Evolutionary conservation across 2,113 vertebrate species (phyloP).

Genomic region (Orthonyx spaldingii): DNA sequence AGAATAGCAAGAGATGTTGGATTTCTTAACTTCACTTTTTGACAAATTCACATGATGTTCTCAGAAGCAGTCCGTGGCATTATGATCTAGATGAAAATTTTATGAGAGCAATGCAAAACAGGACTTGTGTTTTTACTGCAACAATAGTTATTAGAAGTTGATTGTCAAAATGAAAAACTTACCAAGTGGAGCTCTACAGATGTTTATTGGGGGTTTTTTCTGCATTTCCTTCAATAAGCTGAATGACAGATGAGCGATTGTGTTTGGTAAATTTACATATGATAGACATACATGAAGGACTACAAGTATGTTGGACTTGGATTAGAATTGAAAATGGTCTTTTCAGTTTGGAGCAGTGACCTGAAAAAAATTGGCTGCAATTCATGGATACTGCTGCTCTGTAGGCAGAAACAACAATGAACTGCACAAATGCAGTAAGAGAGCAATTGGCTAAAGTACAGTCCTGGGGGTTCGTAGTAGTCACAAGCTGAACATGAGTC

Average conservation of each 20-base stretch:
- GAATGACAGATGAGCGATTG: rapidly evolving
- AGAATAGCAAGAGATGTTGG: not conserved
- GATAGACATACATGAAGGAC: not conserved
- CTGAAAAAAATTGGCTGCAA: not conserved
- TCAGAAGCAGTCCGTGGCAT: not conserved
- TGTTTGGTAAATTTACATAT: not conserved
- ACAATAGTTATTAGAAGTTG: not conserved
- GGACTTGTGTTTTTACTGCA: not conserved
- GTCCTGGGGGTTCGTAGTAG: not conserved
- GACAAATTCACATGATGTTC: not conserved
- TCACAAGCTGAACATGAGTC: constrained; percentile 58
- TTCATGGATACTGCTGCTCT: not conserved
- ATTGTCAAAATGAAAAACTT: not conserved
- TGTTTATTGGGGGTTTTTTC: rapidly evolving
- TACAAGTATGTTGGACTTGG: not conserved
- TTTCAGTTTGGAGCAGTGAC: not conserved
- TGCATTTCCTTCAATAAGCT: not conserved
- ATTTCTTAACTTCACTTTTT: not conserved
- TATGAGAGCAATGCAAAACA: not conserved
- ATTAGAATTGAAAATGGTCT: not conserved
- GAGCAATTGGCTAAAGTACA: not conserved
- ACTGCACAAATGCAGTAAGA: not conserved
- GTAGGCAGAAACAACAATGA: not conserved
- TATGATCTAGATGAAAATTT: not conserved
- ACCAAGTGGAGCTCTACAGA: not conserved